Base-by-base conservation (phyloP, 2,888 invertebrate genomes). In the Sminthurides aquaticus region DNA sequence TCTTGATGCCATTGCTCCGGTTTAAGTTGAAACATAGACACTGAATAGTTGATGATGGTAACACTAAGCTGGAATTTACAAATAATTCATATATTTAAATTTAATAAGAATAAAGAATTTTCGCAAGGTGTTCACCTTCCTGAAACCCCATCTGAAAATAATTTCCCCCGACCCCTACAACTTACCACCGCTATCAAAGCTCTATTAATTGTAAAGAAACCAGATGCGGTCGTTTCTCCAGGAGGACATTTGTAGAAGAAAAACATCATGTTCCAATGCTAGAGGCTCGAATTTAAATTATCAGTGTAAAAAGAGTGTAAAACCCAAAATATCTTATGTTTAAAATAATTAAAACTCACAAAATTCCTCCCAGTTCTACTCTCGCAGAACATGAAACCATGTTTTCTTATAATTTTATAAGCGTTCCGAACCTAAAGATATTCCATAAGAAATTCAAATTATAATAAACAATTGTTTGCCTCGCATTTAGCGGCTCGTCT, bases 331-430 rank as follows among this genome's bases (percentile, higher is more conserved):
- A n/a, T n/a, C n/a, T n/a, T n/a, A n/a, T n/a, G n/a, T n/a, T n/a
- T n/a, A n/a, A n/a, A n/a, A n/a, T n/a, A 56, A 20, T n/a, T 56
- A 22, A 22, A 25, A 60, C 61, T 60, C 15, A 65, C 70, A 55
- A 71, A 71, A 57, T 71, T 71, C 34, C 71, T 65, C 24, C 70
- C 71, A 22, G 67, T 60, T 62, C 69, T 71, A 18, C 65, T 69
- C 26, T 55, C 60, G 49, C 71, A 68, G 55, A 67, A 71, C 71
- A 71, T 71, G 20, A 70, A 63, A 11, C 71, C 71, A 61, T 71
- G 71, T 55, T 67, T 57, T 25, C 71, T 34, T 25, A 71, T 57
- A 62, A 69, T 71, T 5, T 67, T 60, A 57, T 66, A 70, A 34
- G 43, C 43, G 43, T 34, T 5, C 15, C 15, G 43, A 5, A 57